Conservation (phyloP, 2,113 vertebrate genomes). For the Orientallactaga bullata region DNA sequence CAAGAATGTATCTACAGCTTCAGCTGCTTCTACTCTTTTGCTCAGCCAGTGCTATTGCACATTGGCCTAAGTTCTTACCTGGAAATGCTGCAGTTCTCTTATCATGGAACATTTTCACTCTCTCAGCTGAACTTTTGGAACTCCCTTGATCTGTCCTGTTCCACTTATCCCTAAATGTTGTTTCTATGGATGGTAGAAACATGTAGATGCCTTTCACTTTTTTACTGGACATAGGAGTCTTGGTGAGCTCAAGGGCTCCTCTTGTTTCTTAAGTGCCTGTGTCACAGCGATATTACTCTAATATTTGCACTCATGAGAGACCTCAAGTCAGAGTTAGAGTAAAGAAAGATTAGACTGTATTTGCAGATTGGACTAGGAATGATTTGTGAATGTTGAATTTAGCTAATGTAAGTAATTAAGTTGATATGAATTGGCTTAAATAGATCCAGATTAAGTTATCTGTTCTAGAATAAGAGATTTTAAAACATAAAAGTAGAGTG, state of each 20-base stretch:
- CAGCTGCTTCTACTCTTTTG: not conserved
- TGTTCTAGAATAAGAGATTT: constrained; percentile 35
- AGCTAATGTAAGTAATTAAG: constrained; percentile 56
- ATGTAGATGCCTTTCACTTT: not conserved
- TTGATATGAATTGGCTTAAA: constrained; percentile 48
- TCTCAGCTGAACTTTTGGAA: not conserved
- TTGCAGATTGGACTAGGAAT: constrained; percentile 58
- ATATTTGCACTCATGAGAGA: constrained; percentile 34
- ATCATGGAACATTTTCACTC: not conserved
- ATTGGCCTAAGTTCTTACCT: too few relatives aligned
- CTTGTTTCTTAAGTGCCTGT: constrained; percentile 47
- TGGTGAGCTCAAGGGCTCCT: constrained; percentile 3
- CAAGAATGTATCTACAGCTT: not conserved
- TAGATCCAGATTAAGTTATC: constrained; percentile 57
- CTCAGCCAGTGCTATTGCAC: not conserved
- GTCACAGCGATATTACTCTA: constrained; percentile 15
- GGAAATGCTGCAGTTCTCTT: too few relatives aligned
- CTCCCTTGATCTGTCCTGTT: not conserved
- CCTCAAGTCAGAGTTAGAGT: constrained; percentile 44
- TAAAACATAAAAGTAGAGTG: constrained; percentile 39
- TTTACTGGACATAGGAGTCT: not conserved
- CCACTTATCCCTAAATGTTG: not conserved
- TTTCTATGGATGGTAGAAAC: not conserved
- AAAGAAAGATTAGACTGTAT: constrained; percentile 57
- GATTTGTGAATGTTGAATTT: constrained; percentile 59